Percentiles rank a stretch among this genome's conserved stretches.
Conservation (phyloP, 2,888 invertebrate genomes). For the Dynastes maya region DNA sequence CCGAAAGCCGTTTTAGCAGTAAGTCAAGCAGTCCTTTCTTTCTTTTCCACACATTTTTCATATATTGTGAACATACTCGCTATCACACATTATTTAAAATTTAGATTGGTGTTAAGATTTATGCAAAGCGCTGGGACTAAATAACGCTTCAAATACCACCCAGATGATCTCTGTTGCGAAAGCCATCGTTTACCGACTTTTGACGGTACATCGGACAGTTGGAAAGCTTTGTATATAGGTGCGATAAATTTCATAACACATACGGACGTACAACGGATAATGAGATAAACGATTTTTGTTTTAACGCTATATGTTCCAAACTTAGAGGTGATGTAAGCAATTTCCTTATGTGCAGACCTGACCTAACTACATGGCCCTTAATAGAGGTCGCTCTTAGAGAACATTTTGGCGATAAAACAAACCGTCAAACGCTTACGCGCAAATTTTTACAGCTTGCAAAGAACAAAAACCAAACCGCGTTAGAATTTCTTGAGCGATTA, state of each 20-base stretch:
- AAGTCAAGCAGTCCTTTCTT: conserved; percentile 24
- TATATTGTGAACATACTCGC: background rate
- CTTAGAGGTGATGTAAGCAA: too few relatives aligned
- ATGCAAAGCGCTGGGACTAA: background rate
- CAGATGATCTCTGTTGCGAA: conserved; percentile 6
- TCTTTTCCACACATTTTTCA: conserved; percentile 1
- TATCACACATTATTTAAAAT: background rate
- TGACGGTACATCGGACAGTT: conserved; percentile 4
- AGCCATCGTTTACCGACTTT: conserved; percentile 1
- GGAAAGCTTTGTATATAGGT: conserved; percentile 1
- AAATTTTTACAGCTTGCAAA: too few relatives aligned
- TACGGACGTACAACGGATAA: background rate
- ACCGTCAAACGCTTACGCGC: too few relatives aligned
- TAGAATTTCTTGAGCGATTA: too few relatives aligned
- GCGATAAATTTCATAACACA: background rate
- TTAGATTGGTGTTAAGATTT: too few relatives aligned
- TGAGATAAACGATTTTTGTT: background rate
- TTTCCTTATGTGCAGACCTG: too few relatives aligned
- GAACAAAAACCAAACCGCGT: too few relatives aligned
- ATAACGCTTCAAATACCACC: background rate
- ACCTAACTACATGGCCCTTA: too few relatives aligned
- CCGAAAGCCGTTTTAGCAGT: background rate
- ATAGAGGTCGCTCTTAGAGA: too few relatives aligned
- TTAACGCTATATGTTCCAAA: background rate
- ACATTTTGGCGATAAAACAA: too few relatives aligned